phyloP scores from a whole-genome alignment of 1,140 invertebrate species.

The Bathynomus jamesi region DNA sequence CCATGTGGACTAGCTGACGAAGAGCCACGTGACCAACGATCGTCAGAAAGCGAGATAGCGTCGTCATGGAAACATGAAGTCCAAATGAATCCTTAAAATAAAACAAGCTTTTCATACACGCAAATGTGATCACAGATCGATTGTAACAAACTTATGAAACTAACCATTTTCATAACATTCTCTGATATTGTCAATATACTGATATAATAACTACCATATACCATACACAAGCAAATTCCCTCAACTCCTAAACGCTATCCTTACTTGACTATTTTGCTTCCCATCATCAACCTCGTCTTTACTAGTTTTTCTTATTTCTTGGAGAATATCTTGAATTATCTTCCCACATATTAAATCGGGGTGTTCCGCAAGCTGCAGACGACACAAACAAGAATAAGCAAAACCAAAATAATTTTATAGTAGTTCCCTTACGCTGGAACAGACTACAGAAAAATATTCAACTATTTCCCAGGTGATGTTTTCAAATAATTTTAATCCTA shows the following conservation, averaged over 20 bases:
- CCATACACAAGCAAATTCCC: too few species aligned
- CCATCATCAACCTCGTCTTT: too few species aligned
- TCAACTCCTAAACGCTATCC: too few species aligned
- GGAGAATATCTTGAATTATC: slow-evolving; percentile 38
- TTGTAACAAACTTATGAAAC: too few species aligned
- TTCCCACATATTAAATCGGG: slow-evolving; percentile 47
- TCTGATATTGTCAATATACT: too few species aligned
- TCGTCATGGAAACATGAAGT: slow-evolving; percentile 7
- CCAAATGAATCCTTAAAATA: background rate
- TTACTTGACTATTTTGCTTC: too few species aligned
- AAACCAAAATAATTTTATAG: too few species aligned
- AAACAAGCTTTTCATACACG: background rate
- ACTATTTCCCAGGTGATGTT: background rate
- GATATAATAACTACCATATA: too few species aligned
- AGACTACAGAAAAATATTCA: too few species aligned
- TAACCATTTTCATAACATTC: too few species aligned
- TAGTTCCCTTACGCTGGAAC: too few species aligned
- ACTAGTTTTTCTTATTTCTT: slow-evolving; percentile 1
- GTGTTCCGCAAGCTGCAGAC: slow-evolving; percentile 44
- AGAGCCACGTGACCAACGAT: slow-evolving; percentile 63
- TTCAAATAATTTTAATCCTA: too few species aligned
- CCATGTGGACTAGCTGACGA: slow-evolving; percentile 66
- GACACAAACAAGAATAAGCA: background rate
- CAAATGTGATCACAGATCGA: background rate
- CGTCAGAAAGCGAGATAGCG: slow-evolving; percentile 58